Base-by-base conservation (phyloP, 2,888 invertebrate species). In the Calameuta filiformis region DNA sequence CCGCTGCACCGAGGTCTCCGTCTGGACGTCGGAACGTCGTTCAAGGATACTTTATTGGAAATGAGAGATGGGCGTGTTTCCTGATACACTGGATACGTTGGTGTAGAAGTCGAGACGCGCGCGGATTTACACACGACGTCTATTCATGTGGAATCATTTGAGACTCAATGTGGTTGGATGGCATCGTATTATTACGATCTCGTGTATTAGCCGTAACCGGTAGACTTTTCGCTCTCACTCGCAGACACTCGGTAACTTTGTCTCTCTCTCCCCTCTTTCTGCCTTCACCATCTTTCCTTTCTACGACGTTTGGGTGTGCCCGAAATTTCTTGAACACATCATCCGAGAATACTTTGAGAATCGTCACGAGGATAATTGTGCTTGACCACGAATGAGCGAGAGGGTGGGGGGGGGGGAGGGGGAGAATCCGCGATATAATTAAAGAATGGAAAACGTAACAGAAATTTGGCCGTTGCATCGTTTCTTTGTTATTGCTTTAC, bases 41-140 rank as follows among this genome's bases (percentile, higher is more conserved):
- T 73, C 78, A 76, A 81, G 78, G 76, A 78, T 81, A 79, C 78
- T 81, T 81, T 81, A 81, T 81, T 81, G 81, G 81, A 79, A 81
- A 81, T 81, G 81, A 78, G 81, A 81, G 81, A 81, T 76, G 79
- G n/a, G 37, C 37, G 37, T 37, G 37, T 37, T 40, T 15, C 6
- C 40, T 40, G 15, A 15, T 40, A 40, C 6, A 15, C 15, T 15
- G 40, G 15, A 15, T 15, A 40, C 40, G 40, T 40, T 1, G 40
- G 40, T 15, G 40, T 40, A 40, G 40, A 15, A 40, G 15, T 6
- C 1, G 15, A 15, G 15, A 0, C 40, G 40, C 40, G 40, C 6
- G 15, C 40, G 35, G 40, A 40, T 40, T 40, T 40, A 40, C 40
- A 40, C 40, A 40, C 40, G 15, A 6, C 40, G 40, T 40, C 15